phyloP scores from a whole-genome alignment of 2,888 invertebrate species.

The Notodonta ziczac region DNA sequence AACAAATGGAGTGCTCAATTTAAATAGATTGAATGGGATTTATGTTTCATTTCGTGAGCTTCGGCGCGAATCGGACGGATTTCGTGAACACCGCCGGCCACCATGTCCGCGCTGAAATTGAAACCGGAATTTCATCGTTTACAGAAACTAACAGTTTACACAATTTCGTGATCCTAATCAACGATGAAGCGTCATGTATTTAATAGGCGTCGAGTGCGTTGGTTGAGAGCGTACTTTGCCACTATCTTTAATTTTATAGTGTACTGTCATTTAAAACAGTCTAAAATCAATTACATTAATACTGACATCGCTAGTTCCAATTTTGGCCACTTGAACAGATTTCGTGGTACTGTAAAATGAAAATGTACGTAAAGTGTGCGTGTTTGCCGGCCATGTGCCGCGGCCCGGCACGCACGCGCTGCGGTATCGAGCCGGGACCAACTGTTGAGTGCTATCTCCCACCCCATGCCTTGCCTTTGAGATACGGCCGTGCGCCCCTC shows the following conservation, averaged over 20 bases:
- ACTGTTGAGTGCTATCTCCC: constrained; percentile 74
- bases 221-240: too few relatives aligned
- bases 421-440: constrained; percentile 75
- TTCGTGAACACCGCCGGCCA: constrained; percentile 33
- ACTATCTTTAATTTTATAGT: too few relatives aligned
- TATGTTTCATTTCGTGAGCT: constrained; percentile 75
- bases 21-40: constrained; percentile 81
- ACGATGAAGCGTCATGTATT: constrained; percentile 17
- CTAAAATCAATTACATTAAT: too few relatives aligned
- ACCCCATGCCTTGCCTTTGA: constrained; percentile 46
- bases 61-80: constrained; percentile 54
- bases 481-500: constrained; percentile 42
- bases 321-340: neutral
- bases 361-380: constrained; percentile 34
- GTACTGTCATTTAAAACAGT: too few relatives aligned
- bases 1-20: constrained; percentile 80
- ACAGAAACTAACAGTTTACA: constrained; percentile 44
- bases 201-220: too few relatives aligned
- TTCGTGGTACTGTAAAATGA: constrained; percentile 16
- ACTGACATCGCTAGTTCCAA: too few relatives aligned
- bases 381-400: constrained; percentile 59
- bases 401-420: constrained; percentile 70
- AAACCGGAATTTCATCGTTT: constrained; percentile 48
- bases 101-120: constrained; percentile 34
- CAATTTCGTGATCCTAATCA: constrained; percentile 55